phyloP scores from a whole-genome alignment of 1,140 invertebrate species.

The Pararge aegeria region DNA sequence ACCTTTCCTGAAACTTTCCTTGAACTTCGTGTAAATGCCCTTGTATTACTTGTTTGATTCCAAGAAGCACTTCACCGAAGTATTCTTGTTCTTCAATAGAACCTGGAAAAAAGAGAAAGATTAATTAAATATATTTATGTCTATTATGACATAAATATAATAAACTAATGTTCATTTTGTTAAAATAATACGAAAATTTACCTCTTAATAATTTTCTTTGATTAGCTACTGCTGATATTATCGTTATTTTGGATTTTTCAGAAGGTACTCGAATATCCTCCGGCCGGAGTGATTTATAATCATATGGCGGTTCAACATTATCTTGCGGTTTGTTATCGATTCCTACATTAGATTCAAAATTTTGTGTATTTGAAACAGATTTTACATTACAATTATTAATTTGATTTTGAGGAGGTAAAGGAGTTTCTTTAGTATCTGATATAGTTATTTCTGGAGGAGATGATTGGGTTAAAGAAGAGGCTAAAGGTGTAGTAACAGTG shows the following conservation, averaged over 20 bases:
- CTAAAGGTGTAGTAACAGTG: conserved; percentile 45
- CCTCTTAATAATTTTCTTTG: conserved; percentile 75
- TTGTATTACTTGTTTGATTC: conserved; percentile 89
- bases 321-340: conserved; percentile 48
- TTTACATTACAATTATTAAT: conserved; percentile 34
- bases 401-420: conserved; percentile 35
- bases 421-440: conserved; percentile 22
- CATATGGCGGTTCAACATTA: conserved; percentile 51
- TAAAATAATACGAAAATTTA: conserved; percentile 35
- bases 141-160: neutral
- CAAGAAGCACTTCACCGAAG: conserved; percentile 86
- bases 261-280: conserved; percentile 75
- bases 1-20: conserved; percentile 83
- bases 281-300: conserved; percentile 61
- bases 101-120: conserved; percentile 55
- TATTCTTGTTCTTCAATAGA: conserved; percentile 86
- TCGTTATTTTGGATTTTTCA: conserved; percentile 71
- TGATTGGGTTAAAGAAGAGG: conserved; percentile 33
- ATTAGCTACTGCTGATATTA: conserved; percentile 74
- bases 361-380: conserved; percentile 29
- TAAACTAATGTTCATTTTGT: neutral
- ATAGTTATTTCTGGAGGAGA: conserved; percentile 30
- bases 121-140: conserved; percentile 1
- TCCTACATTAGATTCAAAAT: conserved; percentile 42
- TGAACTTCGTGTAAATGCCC: conserved; percentile 84